Conservation (phyloP, 2,113 vertebrate genomes). For the Motacilla tschutschensis region DNA sequence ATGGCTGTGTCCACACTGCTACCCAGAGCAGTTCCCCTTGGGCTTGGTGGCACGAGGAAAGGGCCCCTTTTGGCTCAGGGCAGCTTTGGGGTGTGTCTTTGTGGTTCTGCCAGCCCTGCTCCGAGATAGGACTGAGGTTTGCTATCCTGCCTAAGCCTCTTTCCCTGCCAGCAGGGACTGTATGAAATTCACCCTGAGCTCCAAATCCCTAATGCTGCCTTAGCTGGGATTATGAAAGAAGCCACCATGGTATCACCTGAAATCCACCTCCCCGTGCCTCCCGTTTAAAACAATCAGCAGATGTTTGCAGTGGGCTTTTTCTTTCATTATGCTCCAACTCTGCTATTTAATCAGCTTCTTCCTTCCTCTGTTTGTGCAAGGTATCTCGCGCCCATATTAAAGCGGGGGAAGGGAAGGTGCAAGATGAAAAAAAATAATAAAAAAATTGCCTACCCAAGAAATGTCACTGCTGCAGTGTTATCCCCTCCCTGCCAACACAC, state of each 20-base stretch:
- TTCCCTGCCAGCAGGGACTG: conserved; percentile 17
- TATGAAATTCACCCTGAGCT: conserved; percentile 47
- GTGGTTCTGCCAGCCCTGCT: not conserved
- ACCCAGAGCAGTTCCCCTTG: not conserved
- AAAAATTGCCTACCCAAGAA: conserved; percentile 51
- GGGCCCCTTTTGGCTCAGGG: not conserved
- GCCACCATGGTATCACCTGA: conserved; percentile 58
- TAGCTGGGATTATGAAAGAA: conserved; percentile 60
- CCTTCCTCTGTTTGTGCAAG: conserved; percentile 75
- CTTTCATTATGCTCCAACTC: conserved; percentile 76
- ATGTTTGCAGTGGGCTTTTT: conserved; percentile 76
- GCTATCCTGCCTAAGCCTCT: conserved; percentile 22
- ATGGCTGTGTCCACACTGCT: not conserved
- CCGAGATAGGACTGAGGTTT: not conserved
- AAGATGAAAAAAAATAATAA: not conserved
- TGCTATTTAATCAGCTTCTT: conserved; percentile 80
- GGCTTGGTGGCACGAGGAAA: not conserved
- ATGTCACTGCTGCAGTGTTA: conserved; percentile 64
- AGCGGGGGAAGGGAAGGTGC: conserved; percentile 8
- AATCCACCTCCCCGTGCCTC: conserved; percentile 57
- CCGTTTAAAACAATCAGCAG: conserved; percentile 68
- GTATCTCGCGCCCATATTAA: conserved; percentile 61
- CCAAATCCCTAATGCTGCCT: conserved; percentile 35
- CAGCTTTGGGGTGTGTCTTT: not conserved
- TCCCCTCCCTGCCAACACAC: conserved; percentile 55